phyloP scores from a whole-genome alignment of 2,888 invertebrate genomes.

The Ligdia adustata region DNA sequence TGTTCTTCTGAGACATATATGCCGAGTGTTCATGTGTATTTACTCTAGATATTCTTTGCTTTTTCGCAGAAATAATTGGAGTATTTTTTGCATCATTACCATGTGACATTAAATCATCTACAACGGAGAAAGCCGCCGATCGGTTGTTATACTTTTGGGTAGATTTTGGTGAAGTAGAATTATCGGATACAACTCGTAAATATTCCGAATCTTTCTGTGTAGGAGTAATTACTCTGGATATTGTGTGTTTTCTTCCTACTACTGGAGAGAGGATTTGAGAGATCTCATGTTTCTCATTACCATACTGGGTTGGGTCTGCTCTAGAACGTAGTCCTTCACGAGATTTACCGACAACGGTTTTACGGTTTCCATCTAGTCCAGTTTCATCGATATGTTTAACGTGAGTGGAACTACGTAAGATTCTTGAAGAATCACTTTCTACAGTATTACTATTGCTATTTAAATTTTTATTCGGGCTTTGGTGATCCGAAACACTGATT shows the following conservation, averaged over 20 bases:
- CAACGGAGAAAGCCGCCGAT: no score
- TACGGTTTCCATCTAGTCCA: neutral
- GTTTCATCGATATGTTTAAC: slow-evolving; percentile 2
- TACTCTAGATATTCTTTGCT: no score
- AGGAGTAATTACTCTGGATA: neutral
- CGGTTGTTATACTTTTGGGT: no score
- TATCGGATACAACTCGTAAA: no score
- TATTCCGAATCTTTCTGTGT: neutral
- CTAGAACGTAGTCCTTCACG: neutral
- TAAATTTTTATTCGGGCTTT: neutral
- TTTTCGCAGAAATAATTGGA: no score
- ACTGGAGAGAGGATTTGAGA: no score
- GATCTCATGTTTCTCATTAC: neutral
- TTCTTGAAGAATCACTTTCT: slow-evolving; percentile 3
- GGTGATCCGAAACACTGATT: neutral
- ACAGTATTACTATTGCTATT: neutral
- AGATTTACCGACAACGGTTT: neutral
- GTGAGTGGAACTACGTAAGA: slow-evolving; percentile 14
- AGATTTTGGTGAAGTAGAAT: no score
- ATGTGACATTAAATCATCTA: neutral
- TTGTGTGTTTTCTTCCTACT: neutral
- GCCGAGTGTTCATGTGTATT: no score
- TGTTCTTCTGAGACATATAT: no score
- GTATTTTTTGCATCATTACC: neutral
- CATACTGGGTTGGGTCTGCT: neutral